Conservation (phyloP, 2,113 vertebrate genomes). For the Grus americana region DNA sequence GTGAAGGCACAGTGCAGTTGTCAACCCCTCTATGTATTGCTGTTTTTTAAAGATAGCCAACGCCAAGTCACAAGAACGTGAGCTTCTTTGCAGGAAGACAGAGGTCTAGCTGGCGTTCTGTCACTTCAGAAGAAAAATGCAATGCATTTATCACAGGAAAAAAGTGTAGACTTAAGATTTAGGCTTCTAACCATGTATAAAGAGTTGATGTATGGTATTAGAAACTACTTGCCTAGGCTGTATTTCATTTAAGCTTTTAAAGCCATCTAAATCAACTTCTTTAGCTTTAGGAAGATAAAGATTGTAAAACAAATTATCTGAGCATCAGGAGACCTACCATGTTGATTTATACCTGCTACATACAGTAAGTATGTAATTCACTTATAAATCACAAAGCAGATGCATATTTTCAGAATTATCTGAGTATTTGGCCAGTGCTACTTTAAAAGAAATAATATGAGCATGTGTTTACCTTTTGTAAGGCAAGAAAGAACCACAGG, state of each 20-base stretch:
- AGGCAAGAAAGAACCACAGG: neutral
- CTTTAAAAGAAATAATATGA: neutral
- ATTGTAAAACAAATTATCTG: conserved; percentile 59
- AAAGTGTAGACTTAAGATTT: conserved; percentile 29
- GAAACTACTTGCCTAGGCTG: neutral
- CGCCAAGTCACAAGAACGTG: neutral
- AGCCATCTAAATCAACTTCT: conserved; percentile 59
- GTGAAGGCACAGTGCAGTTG: neutral
- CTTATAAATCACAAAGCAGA: conserved; percentile 16
- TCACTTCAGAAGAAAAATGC: conserved; percentile 21
- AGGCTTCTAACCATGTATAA: conserved; percentile 15
- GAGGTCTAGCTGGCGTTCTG: neutral
- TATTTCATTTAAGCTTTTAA: conserved; percentile 59
- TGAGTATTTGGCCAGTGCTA: neutral
- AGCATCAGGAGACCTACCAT: conserved; percentile 23
- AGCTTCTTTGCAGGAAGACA: neutral
- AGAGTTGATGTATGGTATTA: conserved; percentile 58
- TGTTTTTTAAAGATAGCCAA: neutral
- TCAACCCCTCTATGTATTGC: neutral
- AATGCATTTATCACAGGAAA: conserved; percentile 10
- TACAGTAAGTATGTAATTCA: conserved; percentile 38
- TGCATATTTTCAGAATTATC: conserved; percentile 5
- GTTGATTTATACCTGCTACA: conserved; percentile 53
- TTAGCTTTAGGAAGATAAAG: conserved; percentile 54
- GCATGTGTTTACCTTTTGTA: neutral